Percentiles rank a stretch among this genome's conserved stretches.
Evolutionary conservation across 2,797 vertebrate species (phyloP).

Genomic region (Emydoidea blandingii): DNA sequence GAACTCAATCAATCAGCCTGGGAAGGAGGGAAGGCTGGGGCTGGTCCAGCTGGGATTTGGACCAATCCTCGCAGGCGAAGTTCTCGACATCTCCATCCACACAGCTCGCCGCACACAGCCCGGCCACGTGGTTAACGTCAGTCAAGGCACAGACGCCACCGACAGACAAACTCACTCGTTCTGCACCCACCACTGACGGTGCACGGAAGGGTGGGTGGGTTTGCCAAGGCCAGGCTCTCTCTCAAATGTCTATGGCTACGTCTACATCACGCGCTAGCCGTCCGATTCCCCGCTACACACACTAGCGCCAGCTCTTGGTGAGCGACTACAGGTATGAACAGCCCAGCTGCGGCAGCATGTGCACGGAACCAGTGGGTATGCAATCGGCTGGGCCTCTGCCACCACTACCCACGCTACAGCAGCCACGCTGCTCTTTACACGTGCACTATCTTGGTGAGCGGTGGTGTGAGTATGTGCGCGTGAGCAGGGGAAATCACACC

Average conservation of each 20-base stretch:
- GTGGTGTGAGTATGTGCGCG: neutral
- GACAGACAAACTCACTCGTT: neutral
- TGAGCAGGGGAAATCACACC: neutral
- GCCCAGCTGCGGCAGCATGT: neutral
- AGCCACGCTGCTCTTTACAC: neutral
- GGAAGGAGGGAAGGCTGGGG: neutral
- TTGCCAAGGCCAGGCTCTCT: rapidly evolving
- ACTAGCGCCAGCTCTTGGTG: neutral
- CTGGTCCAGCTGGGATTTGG: neutral
- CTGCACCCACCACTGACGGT: neutral
- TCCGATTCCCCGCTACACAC: neutral
- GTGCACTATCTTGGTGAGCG: neutral
- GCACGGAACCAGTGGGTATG: no score
- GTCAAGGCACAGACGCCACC: neutral
- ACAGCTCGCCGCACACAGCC: neutral
- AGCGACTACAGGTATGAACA: neutral
- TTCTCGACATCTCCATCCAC: neutral
- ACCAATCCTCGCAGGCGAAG: neutral
- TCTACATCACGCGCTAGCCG: neutral
- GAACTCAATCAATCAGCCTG: neutral
- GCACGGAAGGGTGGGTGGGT: neutral
- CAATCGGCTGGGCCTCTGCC: neutral
- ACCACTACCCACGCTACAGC: neutral
- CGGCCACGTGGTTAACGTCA: no score
- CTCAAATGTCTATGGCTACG: neutral